Conservation (phyloP, 30 jellyfish, hydroid and myxozoan species). For the Euphysa ruthae region DNA sequence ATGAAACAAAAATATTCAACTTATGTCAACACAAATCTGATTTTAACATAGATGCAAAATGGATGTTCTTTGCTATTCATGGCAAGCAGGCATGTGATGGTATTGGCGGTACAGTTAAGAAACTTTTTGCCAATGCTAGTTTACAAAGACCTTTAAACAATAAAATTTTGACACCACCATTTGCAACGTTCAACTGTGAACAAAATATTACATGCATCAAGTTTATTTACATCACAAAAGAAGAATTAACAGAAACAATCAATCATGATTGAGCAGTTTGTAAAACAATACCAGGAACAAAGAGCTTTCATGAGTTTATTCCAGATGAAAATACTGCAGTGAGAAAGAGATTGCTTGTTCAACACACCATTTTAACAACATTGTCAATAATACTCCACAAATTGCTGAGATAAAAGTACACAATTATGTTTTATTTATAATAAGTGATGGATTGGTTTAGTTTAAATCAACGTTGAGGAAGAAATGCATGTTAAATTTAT, state of each 20-base stretch:
- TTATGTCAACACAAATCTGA: conserved; percentile 43
- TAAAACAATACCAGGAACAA: conserved; percentile 51
- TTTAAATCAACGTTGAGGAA: too few relatives aligned
- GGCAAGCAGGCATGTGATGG: conserved; percentile 77
- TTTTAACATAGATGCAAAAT: conserved; percentile 37
- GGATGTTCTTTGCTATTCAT: conserved; percentile 48
- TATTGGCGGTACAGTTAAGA: conserved; percentile 59
- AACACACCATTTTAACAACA: too few relatives aligned
- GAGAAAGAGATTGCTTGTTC: too few relatives aligned
- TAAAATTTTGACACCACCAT: conserved; percentile 34
- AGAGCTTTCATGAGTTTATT: background rate
- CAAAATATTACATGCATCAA: conserved; percentile 37
- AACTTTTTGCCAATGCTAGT: conserved; percentile 46
- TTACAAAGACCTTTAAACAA: conserved; percentile 17
- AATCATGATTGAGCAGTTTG: conserved; percentile 14
- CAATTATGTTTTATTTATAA: too few relatives aligned
- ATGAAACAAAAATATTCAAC: conserved; percentile 35
- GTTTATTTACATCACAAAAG: conserved; percentile 20
- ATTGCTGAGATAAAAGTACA: too few relatives aligned
- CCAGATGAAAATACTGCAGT: conserved; percentile 7
- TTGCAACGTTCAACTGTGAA: conserved; percentile 26
- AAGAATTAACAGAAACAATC: conserved; percentile 10
- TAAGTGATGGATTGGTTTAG: too few relatives aligned
- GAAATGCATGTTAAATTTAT: too few relatives aligned
- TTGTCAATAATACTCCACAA: too few relatives aligned